Evolutionary conservation across 2,113 vertebrate species (phyloP).

Genomic region (Passerina amoena): DNA sequence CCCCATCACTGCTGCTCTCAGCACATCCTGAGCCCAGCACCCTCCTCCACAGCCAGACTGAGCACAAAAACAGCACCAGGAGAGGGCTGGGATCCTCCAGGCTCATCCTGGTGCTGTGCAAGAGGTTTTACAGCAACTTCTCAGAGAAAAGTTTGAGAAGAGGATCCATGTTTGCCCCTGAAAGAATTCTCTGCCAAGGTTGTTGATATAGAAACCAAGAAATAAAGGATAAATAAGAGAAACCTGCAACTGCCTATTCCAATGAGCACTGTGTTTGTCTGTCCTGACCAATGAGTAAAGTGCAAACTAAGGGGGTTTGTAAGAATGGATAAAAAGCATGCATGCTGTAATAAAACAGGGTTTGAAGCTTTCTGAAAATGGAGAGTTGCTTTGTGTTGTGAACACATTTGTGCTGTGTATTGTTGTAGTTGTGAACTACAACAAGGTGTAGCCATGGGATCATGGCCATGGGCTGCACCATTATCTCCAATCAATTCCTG

Average conservation of each 20-base stretch:
- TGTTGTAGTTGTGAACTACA: too few relatives aligned
- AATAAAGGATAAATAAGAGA: neutral
- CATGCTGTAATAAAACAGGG: neutral
- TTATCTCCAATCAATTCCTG: fast-evolving
- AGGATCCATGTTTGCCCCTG: neutral
- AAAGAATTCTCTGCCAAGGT: neutral
- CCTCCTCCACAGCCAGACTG: neutral
- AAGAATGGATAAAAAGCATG: neutral
- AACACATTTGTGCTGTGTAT: too few relatives aligned
- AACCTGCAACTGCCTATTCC: neutral
- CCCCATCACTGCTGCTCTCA: neutral
- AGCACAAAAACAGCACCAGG: neutral
- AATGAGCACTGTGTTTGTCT: neutral
- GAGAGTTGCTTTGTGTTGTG: neutral
- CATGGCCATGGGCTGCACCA: neutral
- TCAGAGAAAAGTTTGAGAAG: neutral
- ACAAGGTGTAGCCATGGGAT: neutral
- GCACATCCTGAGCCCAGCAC: fast-evolving
- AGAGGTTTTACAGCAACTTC: neutral
- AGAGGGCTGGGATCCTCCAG: neutral
- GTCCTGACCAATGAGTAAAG: neutral
- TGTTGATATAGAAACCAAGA: neutral
- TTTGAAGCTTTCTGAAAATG: neutral
- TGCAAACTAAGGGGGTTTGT: neutral
- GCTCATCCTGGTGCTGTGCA: neutral